Evolutionary conservation across 2,888 invertebrate species (phyloP).

Genomic region (Beris chalybata): DNA sequence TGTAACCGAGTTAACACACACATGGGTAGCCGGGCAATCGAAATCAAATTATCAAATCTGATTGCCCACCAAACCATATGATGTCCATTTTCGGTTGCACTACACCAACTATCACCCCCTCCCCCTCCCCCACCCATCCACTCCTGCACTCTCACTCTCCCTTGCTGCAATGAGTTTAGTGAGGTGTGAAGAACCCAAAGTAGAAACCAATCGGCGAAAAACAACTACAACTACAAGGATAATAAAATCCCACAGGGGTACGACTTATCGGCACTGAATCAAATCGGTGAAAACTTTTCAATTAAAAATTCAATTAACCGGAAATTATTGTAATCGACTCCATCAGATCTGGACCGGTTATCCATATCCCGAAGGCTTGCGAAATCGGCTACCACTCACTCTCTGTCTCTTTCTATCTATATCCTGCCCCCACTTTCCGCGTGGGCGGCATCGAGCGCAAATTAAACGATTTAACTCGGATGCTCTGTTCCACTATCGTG

Average conservation of each 20-base stretch:
- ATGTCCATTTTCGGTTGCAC: slow-evolving; percentile 30
- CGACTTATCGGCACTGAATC: slow-evolving; percentile 27
- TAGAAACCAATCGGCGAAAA: background rate
- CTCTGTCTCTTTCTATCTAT: no score
- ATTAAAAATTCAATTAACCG: slow-evolving; percentile 40
- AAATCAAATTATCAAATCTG: slow-evolving; percentile 31
- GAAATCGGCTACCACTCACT: no score
- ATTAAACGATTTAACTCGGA: no score
- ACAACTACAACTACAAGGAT: background rate
- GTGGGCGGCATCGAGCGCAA: no score
- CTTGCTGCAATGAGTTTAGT: slow-evolving; percentile 10
- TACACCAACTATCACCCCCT: background rate
- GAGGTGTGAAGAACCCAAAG: slow-evolving; percentile 14
- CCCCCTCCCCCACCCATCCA: no score
- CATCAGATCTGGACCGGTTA: background rate
- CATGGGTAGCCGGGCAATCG: slow-evolving; percentile 6
- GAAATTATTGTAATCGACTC: slow-evolving; percentile 40
- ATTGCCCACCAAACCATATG: slow-evolving; percentile 29
- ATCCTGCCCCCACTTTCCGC: no score
- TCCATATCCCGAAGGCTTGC: no score
- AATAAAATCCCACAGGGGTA: slow-evolving; percentile 25
- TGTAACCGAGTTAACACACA: background rate
- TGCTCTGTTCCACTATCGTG: no score
- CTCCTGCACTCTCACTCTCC: no score
- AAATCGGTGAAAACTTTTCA: slow-evolving; percentile 36